phyloP scores from a whole-genome alignment of 2,888 invertebrate species.

The Psylliodes chrysocephalus region DNA sequence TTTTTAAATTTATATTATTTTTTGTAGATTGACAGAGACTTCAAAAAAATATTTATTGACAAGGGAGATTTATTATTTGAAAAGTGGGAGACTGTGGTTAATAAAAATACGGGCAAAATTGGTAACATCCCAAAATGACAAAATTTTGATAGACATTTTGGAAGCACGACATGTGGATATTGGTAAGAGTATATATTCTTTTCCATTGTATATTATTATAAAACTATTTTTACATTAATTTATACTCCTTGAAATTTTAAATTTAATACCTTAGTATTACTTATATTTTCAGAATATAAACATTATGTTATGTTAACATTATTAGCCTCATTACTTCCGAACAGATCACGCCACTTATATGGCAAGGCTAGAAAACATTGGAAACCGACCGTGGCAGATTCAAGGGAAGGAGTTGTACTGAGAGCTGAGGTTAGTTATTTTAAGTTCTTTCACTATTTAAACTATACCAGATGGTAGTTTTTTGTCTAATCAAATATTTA shows the following conservation, averaged over 20 bases:
- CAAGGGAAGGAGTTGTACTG: neutral
- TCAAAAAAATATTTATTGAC: too few relatives aligned
- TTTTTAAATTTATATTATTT: too few relatives aligned
- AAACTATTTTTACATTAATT: too few relatives aligned
- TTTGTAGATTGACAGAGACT: too few relatives aligned
- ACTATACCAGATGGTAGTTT: neutral
- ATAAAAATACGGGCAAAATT: too few relatives aligned
- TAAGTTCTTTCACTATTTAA: neutral
- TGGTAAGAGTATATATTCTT: too few relatives aligned
- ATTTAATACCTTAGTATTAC: too few relatives aligned
- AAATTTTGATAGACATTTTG: conserved; percentile 3
- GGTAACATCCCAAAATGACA: too few relatives aligned
- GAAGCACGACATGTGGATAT: conserved; percentile 3
- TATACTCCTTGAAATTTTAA: too few relatives aligned
- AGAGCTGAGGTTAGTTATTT: neutral
- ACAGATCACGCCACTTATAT: neutral
- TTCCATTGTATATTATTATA: too few relatives aligned
- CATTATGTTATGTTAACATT: neutral
- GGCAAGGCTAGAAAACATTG: neutral
- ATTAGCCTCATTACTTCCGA: neutral
- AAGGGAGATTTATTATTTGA: too few relatives aligned
- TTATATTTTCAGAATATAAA: conserved; percentile 7
- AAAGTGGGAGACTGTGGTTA: too few relatives aligned
- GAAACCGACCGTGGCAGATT: neutral
- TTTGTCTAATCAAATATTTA: neutral